A percentile compares a stretch with the other conserved stretches of the same genome.
Conservation (phyloP, 2,113 vertebrate species). For the Cyrtonyx montezumae region DNA sequence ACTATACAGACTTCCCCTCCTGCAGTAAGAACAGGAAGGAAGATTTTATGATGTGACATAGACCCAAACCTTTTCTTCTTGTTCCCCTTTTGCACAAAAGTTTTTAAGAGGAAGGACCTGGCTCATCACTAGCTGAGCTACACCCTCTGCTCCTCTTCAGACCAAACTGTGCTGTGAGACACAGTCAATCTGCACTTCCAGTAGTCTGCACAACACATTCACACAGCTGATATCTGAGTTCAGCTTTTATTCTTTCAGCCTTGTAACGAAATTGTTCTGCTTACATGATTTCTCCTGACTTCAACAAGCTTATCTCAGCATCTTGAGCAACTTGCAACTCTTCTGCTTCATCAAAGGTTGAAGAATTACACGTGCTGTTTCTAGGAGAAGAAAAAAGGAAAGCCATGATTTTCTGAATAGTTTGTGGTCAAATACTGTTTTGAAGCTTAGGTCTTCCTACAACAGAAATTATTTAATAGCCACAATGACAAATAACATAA, state of each 20-base stretch:
- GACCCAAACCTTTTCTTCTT: neutral
- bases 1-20: neutral
- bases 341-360: slow-evolving; percentile 83
- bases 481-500: neutral
- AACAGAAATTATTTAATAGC: neutral
- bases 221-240: neutral
- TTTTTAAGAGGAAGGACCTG: neutral
- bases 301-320: slow-evolving; percentile 90
- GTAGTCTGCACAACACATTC: neutral
- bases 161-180: neutral
- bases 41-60: neutral
- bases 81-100: neutral
- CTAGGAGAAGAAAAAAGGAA: slow-evolving; percentile 64
- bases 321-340: slow-evolving; percentile 86
- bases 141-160: neutral
- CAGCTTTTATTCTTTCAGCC: neutral
- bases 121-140: neutral
- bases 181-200: neutral
- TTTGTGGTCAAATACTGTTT: neutral
- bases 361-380: slow-evolving; percentile 77
- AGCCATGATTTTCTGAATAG: neutral
- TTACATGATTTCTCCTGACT: slow-evolving; percentile 93
- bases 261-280: slow-evolving; percentile 35
- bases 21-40: neutral
- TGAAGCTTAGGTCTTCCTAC: neutral